These are phyloP conservation scores for Branchinecta lindahli DNA, from an alignment of 1,140 invertebrate genomes.

Conservation along the genomic window DNA sequence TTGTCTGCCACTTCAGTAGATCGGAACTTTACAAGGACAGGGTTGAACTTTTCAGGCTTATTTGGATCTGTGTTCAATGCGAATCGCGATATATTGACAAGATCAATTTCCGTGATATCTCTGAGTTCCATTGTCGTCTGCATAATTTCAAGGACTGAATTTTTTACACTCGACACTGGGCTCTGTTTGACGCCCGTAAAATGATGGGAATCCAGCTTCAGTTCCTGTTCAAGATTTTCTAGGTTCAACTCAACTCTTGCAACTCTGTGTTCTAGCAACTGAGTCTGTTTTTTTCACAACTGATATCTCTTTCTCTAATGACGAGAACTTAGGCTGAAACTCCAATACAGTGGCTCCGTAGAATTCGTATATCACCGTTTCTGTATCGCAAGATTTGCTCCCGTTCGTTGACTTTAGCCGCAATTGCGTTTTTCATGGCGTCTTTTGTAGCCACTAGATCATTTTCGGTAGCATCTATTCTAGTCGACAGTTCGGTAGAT, in stretches of 20 bases:
- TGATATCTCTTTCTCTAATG: slow-evolving; percentile 5
- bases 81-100: slow-evolving; percentile 9
- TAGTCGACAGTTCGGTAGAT: neutral
- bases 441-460: slow-evolving; percentile 1
- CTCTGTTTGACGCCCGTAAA: slow-evolving; percentile 4
- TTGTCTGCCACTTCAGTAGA: slow-evolving; percentile 4
- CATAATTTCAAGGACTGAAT: neutral
- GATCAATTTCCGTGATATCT: neutral
- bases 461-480: slow-evolving; percentile 1
- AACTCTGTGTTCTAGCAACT: slow-evolving; percentile 1
- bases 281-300: slow-evolving; percentile 4
- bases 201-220: neutral
- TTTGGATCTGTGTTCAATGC: neutral
- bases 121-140: neutral
- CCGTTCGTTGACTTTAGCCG: slow-evolving; percentile 1
- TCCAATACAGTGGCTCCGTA: neutral
- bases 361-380: neutral
- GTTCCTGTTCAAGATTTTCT: slow-evolving; percentile 1
- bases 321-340: slow-evolving; percentile 1
- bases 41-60: neutral
- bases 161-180: neutral
- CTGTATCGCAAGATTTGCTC: slow-evolving; percentile 4
- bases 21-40: slow-evolving; percentile 4
- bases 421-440: slow-evolving; percentile 1
- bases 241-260: neutral